Evolutionary conservation across 2,797 vertebrate species (phyloP), one percentile per base, ranked within the genome.

Genomic region (Cyclopterus lumpus): DNA sequence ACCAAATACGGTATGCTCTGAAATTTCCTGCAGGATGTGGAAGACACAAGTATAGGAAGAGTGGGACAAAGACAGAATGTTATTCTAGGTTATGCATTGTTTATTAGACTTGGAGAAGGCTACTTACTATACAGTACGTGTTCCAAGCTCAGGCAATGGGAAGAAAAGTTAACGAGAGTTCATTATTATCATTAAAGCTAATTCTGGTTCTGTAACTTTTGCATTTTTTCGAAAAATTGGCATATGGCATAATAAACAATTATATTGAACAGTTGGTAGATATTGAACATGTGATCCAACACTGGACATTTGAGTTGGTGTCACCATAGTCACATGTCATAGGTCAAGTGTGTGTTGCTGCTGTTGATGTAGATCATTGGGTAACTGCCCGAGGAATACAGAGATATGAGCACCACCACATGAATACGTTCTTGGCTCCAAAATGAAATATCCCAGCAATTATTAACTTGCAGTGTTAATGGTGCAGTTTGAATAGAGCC

Each of bases 391-490:
- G 22, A 53, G 22, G 40, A 72, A 42, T 36, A 48, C 67, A 51
- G 48, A 54, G 66, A 48, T 55, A n/a, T 34, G 26, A 61, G 18
- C 36, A n/a, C 46, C 38, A 44, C 16, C 38, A 36, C 11, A 71
- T 80, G 62, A 82, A 68, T 53, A 34, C 42, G 48, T 62, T 81
- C 46, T 18, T 24, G 7, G 6, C 26, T 16, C 30, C 26, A 67
- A 68, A 76, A 79, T 81, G 44, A 76, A 86, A 80, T 57, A 83
- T 69, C 36, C 42, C 42, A 32, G 59, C 60, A 70, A 89, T 88
- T 67, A 87, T 82, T 73, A 72, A 71, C 40, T 66, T 71, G 62
- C 57, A 71, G 80, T 40, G 67, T 84, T 79, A 64, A 76, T 34
- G 28, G 60, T 51, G 48, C 42, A 53, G 26, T 75, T 63, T 75